phyloP scores from a whole-genome alignment of 2,113 vertebrate species.

The Laterallus jamaicensis region DNA sequence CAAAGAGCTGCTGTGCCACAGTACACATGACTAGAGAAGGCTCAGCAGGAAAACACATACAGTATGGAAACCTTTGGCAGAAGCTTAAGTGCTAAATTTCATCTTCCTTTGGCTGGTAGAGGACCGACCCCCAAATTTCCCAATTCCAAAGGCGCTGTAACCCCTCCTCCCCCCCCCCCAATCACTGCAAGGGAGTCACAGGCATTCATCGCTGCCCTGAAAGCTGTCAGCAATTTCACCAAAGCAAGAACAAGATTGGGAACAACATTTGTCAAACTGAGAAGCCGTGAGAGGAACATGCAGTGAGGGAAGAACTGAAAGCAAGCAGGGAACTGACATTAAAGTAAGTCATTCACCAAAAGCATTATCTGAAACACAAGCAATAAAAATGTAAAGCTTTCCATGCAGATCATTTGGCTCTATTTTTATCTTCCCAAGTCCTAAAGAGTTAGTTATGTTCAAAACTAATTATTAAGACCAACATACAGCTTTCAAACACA shows the following conservation, averaged over 20 bases:
- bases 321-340: neutral
- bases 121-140: neutral
- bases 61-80: neutral
- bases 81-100: accelerated
- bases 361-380: neutral
- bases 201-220: neutral
- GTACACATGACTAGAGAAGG: neutral
- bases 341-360: neutral
- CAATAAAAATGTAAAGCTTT: neutral
- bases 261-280: neutral
- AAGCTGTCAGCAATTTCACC: neutral
- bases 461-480: neutral
- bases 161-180: no score
- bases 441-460: neutral
- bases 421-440: neutral
- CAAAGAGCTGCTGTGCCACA: neutral
- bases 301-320: neutral
- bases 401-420: neutral
- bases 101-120: neutral
- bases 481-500: neutral
- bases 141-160: neutral
- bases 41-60: neutral
- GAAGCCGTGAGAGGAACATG: neutral
- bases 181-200: neutral
- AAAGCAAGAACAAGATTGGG: neutral